Conservation (phyloP, 1,140 invertebrate species). For the Diorhabda elongata region DNA sequence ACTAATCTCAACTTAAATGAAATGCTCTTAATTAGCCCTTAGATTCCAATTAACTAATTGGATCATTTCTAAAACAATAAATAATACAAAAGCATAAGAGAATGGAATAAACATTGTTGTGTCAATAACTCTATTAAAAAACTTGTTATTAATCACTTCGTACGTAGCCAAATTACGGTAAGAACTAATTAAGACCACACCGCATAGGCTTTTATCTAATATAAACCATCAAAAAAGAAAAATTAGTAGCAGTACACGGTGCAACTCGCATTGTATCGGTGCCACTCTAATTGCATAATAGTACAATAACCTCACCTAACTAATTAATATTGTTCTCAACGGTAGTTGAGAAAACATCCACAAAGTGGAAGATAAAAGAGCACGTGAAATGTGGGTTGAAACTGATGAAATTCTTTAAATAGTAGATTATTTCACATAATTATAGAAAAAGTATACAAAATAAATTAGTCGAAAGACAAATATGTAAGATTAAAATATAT, state of each 20-base stretch:
- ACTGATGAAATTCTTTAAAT: no score
- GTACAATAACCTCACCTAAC: neutral
- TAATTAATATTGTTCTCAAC: neutral
- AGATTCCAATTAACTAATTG: neutral
- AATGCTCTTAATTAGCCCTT: neutral
- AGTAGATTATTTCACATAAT: no score
- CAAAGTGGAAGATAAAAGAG: neutral
- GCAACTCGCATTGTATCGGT: neutral
- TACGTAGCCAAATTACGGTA: neutral
- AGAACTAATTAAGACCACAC: constrained; percentile 1
- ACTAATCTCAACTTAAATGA: no score
- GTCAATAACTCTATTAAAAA: neutral
- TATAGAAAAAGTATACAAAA: no score
- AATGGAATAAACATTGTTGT: neutral
- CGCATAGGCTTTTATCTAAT: neutral
- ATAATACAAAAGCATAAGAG: neutral
- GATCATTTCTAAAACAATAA: neutral
- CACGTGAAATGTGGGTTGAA: neutral
- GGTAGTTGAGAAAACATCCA: neutral
- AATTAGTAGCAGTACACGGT: neutral
- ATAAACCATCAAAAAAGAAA: neutral
- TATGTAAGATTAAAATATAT: no score
- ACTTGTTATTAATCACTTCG: neutral
- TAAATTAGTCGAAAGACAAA: no score
- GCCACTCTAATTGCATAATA: neutral